Percentiles rank a stretch among this genome's conserved stretches.
Evolutionary conservation across 30 jellyfish, hydroid and myxozoan species (phyloP).

Genomic region (Pelagia noctiluca): DNA sequence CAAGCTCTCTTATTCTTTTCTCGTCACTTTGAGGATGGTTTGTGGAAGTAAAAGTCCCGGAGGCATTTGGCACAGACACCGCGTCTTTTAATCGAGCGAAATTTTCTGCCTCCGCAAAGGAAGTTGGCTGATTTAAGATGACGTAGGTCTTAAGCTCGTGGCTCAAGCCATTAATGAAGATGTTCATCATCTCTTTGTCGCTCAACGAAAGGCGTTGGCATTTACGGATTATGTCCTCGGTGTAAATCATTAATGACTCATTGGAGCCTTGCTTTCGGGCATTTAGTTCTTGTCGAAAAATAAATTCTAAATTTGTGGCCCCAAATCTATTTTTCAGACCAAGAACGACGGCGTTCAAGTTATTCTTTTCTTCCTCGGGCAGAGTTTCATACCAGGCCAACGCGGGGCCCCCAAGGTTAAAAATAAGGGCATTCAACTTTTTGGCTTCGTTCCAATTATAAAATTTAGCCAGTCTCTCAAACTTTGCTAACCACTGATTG

Average conservation of each 20-base stretch:
- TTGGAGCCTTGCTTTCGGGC: slow-evolving; percentile 38
- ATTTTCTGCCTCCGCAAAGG: slow-evolving; percentile 39
- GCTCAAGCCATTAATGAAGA: slow-evolving; percentile 26
- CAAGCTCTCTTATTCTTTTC: too few species aligned
- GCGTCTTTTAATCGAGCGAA: slow-evolving; percentile 21
- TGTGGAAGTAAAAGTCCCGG: too few species aligned
- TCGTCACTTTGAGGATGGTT: too few species aligned
- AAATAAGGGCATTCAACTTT: neutral
- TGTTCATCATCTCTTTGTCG: slow-evolving; percentile 49
- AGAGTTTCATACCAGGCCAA: neutral
- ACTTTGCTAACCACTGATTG: neutral
- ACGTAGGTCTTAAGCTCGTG: slow-evolving; percentile 18
- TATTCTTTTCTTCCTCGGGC: neutral
- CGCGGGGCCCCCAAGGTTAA: neutral
- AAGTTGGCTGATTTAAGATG: slow-evolving; percentile 19
- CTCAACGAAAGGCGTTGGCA: slow-evolving; percentile 33
- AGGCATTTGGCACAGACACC: too few species aligned
- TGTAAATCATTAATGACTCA: slow-evolving; percentile 12
- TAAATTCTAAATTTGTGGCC: slow-evolving; percentile 33
- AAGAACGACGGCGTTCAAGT: too few species aligned
- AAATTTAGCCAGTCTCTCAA: neutral
- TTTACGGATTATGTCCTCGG: slow-evolving; percentile 24
- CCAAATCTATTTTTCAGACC: slow-evolving; percentile 40
- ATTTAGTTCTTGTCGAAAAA: slow-evolving; percentile 24
- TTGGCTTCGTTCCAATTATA: neutral